phyloP scores from a whole-genome alignment of 2,797 vertebrate species.

The Enteromius fasciolatus region DNA sequence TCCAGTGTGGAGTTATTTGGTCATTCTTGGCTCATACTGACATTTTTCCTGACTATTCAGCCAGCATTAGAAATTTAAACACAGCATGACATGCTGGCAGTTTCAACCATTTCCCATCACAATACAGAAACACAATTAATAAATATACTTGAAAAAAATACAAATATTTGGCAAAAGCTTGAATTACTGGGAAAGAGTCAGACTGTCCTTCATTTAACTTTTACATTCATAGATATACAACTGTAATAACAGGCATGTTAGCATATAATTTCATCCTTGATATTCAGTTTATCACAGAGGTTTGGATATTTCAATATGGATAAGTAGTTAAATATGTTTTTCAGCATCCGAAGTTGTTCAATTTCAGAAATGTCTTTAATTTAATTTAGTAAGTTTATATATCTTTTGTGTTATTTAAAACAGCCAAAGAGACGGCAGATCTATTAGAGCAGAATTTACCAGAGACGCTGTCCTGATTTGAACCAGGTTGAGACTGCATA shows the following conservation, averaged over 20 bases:
- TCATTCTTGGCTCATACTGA: slow-evolving; percentile 33
- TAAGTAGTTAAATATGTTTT: neutral
- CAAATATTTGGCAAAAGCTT: neutral
- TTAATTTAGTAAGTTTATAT: neutral
- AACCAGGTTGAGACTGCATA: slow-evolving; percentile 24
- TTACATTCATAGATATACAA: neutral
- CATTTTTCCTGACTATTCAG: slow-evolving; percentile 32
- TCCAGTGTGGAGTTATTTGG: slow-evolving; percentile 30
- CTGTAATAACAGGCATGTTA: neutral
- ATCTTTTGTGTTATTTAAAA: neutral
- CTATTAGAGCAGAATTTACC: neutral
- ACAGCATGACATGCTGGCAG: neutral
- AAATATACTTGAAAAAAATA: neutral
- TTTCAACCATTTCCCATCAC: slow-evolving; percentile 2
- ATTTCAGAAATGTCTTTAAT: neutral
- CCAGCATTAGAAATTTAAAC: neutral
- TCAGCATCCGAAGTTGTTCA: neutral
- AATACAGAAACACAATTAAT: neutral
- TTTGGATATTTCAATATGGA: neutral
- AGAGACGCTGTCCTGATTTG: slow-evolving; percentile 31
- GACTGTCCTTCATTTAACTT: neutral
- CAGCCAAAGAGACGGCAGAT: neutral
- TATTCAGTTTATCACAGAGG: neutral
- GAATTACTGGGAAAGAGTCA: neutral
- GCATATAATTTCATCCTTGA: neutral